Evolutionary conservation across 2,797 vertebrate genomes (phyloP), one percentile per base, ranked within the genome.

Genomic region (Chaetophractus vellerosus): DNA sequence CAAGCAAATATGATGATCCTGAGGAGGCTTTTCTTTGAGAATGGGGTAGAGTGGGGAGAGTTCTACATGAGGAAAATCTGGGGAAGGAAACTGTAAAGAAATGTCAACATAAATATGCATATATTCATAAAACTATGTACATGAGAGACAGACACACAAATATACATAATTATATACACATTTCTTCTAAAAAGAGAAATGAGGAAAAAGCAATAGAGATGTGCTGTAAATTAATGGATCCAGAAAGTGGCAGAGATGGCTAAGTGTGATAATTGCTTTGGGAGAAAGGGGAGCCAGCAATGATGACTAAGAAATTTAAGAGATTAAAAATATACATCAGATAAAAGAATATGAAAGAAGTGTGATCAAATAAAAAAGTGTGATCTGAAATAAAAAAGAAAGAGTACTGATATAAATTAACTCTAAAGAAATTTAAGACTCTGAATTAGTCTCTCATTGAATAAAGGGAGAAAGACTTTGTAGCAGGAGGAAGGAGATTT

Each of bases 361-460:
- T 86, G 15, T 48, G 69, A 61, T 84, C 57, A 72, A 50, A 82
- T 68, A 74, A 57, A n/a, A 4, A 86, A 52, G 52, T 75, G 33
- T 69, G n/a, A 82, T 71, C 59, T 81, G 91, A 94, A 87, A 78
- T 76, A 64, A 68, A 87, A 93, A 90, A 55, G 52, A 84, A 84
- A 78, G 33, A 63, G n/a, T 3, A 11, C 19, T 76, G 50, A 90
- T 82, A 76, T 50, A 93, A 91, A 90, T 84, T 21, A 76, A 78
- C 16, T 52, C 6, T 36, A 86, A 91, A 88, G 14, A 76, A 78
- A 79, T 31, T 84, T 78, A 84, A 83, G 88, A 72, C 41, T 63
- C 28, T 71, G n/a, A 33, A 88, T 78, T n/a, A 79, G 45, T 38
- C 4, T 76, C 75, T 18, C 84, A 31, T 52, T 82, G 88, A 80